Evolutionary conservation across 2,113 vertebrate species (phyloP), one percentile per base, ranked within the genome.

Genomic region (Toxotes jaculatrix): DNA sequence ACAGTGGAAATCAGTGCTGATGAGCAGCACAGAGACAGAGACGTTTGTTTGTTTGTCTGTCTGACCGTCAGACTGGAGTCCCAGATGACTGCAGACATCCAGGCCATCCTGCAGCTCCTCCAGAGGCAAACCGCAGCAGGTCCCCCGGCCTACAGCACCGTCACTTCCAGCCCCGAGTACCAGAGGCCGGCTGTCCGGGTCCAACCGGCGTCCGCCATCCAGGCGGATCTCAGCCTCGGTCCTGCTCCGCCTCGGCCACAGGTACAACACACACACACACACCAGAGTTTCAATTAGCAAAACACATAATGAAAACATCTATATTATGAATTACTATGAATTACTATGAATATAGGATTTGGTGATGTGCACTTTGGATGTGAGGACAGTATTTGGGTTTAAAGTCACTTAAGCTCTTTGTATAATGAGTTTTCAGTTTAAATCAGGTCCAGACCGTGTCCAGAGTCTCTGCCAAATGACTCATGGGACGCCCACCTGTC

Each of bases 31-130:
- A 27, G 27, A 27, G 27, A 27, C 27, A 27, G 27, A 27, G 27
- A 27, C 27, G 27, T 27, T 27, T 27, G 27, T 27, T 27, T 27
- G 27, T 27, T 60, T 57, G 8, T 36, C 3, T 23, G 12, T 75
- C 4, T 36, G 13, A 34, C n/a, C 6, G 0, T 80, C 83, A 99
- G 98, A 91, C 95, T 99, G 83, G 98, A 99, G 94, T 96, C 96
- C 77, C 98, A 99, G 93, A 98, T 99, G 98, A 98, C 98, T 0
- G 85, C 96, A 31, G 98, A 99, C 59, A 98, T 99, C 87, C 98
- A 99, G 93, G 95, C 96, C 88, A 98, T 99, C 91, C 94, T 99
- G 87, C 97, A 98, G 89, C 94, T 99, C 57, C 96, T 99, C 64
- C 98, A 99, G 92, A 96, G 96, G 84, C 98, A 98, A 85, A 93